Evolutionary conservation across 2,888 invertebrate species (phyloP).

Genomic region (Polydrusus cervinus): DNA sequence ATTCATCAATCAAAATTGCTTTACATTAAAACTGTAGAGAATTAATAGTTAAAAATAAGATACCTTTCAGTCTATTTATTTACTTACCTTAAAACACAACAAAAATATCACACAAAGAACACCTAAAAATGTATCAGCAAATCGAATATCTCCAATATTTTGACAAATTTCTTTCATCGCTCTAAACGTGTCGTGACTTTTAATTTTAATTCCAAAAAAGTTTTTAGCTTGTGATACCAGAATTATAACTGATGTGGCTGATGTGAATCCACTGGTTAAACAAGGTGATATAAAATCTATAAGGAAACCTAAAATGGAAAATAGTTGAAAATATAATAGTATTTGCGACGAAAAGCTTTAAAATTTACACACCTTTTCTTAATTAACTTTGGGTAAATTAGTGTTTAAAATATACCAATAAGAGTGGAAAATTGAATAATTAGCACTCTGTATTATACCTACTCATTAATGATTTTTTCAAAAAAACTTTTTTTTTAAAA

Average conservation of each 20-base stretch:
- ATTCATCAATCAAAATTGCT: too few relatives aligned
- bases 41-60: too few relatives aligned
- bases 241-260: slow-evolving; percentile 87
- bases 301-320: slow-evolving; percentile 79
- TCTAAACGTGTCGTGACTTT: slow-evolving; percentile 80
- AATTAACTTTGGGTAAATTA: too few relatives aligned
- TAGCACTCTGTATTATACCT: too few relatives aligned
- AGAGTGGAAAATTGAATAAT: too few relatives aligned
- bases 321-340: too few relatives aligned
- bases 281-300: slow-evolving; percentile 89
- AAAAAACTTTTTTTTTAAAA: too few relatives aligned
- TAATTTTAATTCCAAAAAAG: slow-evolving; percentile 80
- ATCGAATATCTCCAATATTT: slow-evolving; percentile 73
- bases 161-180: slow-evolving; percentile 73
- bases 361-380: too few relatives aligned
- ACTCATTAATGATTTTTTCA: too few relatives aligned
- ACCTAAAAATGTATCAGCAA: slow-evolving; percentile 80
- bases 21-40: too few relatives aligned
- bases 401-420: too few relatives aligned
- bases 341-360: too few relatives aligned
- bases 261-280: slow-evolving; percentile 89
- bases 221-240: slow-evolving; percentile 83
- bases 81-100: slow-evolving; percentile 78
- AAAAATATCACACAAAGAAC: slow-evolving; percentile 78
- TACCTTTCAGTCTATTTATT: neutral